Base-by-base conservation (phyloP, 2,888 invertebrate genomes). In the Aporophyla lueneburgensis region DNA sequence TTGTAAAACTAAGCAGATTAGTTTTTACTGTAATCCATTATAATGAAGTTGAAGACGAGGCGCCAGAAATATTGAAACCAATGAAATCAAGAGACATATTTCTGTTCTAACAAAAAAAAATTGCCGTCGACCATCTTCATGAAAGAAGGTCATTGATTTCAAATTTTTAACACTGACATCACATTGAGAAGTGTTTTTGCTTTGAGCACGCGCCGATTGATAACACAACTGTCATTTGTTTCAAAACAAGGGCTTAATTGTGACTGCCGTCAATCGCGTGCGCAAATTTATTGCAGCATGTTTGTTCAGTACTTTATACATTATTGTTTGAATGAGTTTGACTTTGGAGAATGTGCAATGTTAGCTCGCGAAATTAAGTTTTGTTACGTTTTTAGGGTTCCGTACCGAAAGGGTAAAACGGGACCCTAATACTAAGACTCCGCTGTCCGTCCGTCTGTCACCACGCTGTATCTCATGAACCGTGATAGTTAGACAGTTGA, bases 171-270 rank as follows among this genome's bases (percentile, higher is more conserved):
- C 21, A 24, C n/a, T 74, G 62, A 74, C 80, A 46, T 80, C 80
- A 74, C 46, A 79, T 58, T 54, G 54, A 33, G 49, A 56, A 76
- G 76, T 74, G 59, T 80, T 67, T 74, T 53, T 24, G 43, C 51
- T 80, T 27, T n/a, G 66, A 27, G 74, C 74, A 74, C 74, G 66
- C 51, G 51, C 74, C 74, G 66, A n/a, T 56, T 43, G 19, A 40
- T 53, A 62, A 65, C 54, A 58, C 80, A 80, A 74, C 74, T 78
- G 80, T 78, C 78, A 78, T 67, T 80, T 80, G 74, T 78, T 80
- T 68, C 33, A 53, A 80, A 78, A 78, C 78, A 78, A 80, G 80
- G 56, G n/a, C 43, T 74, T 46, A 43, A 24, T 80, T 78, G 56
- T 74, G 40, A 62, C n/a, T 67, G 49, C 7, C 27, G 74, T 43